Conservation (phyloP, 2,888 invertebrate genomes). For the Margaritifera margaritifera region DNA sequence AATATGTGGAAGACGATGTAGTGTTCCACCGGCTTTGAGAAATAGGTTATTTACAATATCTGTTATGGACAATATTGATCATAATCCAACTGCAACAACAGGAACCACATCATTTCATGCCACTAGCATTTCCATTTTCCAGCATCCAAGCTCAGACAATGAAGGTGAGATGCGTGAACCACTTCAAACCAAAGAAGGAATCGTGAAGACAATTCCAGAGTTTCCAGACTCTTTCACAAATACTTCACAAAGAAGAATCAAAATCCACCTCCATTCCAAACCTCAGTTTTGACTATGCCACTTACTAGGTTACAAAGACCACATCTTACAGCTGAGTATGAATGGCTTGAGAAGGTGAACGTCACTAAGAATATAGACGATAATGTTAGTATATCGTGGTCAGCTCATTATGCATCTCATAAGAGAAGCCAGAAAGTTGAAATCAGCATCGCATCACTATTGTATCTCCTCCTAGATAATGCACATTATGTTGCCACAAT, state of each 20-base stretch:
- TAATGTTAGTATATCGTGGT: slow-evolving; percentile 10
- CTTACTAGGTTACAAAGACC: not conserved
- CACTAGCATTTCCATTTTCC: slow-evolving; percentile 24
- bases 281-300: too few relatives aligned
- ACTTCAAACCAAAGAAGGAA: not conserved
- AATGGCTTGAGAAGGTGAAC: slow-evolving; percentile 13
- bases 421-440: slow-evolving; percentile 10
- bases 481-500: slow-evolving; percentile 11
- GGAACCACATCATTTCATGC: slow-evolving; percentile 25
- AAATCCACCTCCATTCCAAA: too few relatives aligned
- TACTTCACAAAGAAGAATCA: too few relatives aligned
- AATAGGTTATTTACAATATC: slow-evolving; percentile 38
- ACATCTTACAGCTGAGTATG: slow-evolving; percentile 3
- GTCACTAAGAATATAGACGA: slow-evolving; percentile 4
- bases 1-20: slow-evolving; percentile 28
- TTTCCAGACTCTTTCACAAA: too few relatives aligned
- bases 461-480: slow-evolving; percentile 12
- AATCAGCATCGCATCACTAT: slow-evolving; percentile 6
- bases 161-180: slow-evolving; percentile 9
- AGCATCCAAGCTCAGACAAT: slow-evolving; percentile 11
- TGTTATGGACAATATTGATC: slow-evolving; percentile 48
- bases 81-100: slow-evolving; percentile 32
- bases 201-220: slow-evolving; percentile 10
- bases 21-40: slow-evolving; percentile 28
- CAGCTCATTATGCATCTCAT: slow-evolving; percentile 13